Percentiles rank a stretch among this genome's conserved stretches.
These are phyloP conservation scores for Argynnis bischoffii DNA, from an alignment of 2,888 invertebrate species.

Conservation along the genomic window DNA sequence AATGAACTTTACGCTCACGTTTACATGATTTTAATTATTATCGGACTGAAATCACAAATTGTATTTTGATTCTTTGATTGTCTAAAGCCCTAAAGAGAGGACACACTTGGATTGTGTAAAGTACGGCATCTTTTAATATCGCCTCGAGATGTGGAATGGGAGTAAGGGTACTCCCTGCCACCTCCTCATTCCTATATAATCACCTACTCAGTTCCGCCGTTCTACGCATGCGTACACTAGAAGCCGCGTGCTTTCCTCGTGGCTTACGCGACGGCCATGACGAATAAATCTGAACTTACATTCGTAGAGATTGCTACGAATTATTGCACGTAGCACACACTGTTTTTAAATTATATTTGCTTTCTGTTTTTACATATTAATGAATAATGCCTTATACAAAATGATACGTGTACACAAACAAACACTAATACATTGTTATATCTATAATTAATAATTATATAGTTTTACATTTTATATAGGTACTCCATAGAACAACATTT, in stretches of 20 bases:
- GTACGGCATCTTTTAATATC: conserved; percentile 67
- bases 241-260: conserved; percentile 73
- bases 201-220: conserved; percentile 36
- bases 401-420: not conserved
- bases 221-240: conserved; percentile 72
- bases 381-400: not conserved
- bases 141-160: conserved; percentile 44
- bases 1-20: conserved; percentile 12
- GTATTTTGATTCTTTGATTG: conserved; percentile 51
- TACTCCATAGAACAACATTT: too few species aligned
- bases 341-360: not conserved
- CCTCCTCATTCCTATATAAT: conserved; percentile 30
- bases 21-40: not conserved
- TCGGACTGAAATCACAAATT: conserved; percentile 37
- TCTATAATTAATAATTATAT: too few species aligned
- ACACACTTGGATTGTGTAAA: conserved; percentile 26
- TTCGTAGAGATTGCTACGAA: conserved; percentile 32
- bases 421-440: not conserved
- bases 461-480: too few species aligned
- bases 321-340: conserved; percentile 2
- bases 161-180: conserved; percentile 31
- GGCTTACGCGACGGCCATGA: conserved; percentile 47
- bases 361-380: not conserved
- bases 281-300: conserved; percentile 41
- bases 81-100: conserved; percentile 46